Percentiles rank a stretch among this genome's conserved stretches.
phyloP scores from a whole-genome alignment of 2,113 vertebrate genomes.

The Gambusia affinis region DNA sequence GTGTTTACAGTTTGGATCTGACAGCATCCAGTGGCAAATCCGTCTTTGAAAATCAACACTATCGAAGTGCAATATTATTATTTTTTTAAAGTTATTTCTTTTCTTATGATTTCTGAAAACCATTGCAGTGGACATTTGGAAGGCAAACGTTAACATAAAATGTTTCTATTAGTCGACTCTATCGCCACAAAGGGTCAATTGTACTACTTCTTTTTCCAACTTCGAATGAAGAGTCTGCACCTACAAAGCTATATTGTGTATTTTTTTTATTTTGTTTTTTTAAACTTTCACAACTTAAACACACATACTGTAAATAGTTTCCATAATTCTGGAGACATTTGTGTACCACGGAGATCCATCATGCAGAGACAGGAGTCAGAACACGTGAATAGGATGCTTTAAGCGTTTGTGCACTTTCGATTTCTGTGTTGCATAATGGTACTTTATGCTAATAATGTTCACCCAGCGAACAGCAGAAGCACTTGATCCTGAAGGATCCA shows the following conservation, averaged over 20 bases:
- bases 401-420: constrained; percentile 21
- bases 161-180: neutral
- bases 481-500: constrained; percentile 64
- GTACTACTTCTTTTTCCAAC: too few relatives aligned
- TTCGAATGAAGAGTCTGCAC: too few relatives aligned
- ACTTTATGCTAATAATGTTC: constrained; percentile 60
- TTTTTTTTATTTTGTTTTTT: neutral
- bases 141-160: too few relatives aligned
- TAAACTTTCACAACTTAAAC: neutral
- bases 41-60: too few relatives aligned
- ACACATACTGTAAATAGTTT: neutral
- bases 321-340: neutral
- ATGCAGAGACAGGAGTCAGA: neutral
- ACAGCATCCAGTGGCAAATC: too few relatives aligned
- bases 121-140: too few relatives aligned
- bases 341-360: neutral
- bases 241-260: neutral
- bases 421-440: constrained; percentile 66
- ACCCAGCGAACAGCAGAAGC: constrained; percentile 60
- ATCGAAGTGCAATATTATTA: too few relatives aligned
- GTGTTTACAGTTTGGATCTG: too few relatives aligned
- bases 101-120: too few relatives aligned
- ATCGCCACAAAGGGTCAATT: neutral
- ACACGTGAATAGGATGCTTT: neutral
- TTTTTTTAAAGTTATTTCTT: too few relatives aligned